These are phyloP conservation scores for Hololepta plana DNA, from an alignment of 2,888 invertebrate species.

Conservation along the genomic window DNA sequence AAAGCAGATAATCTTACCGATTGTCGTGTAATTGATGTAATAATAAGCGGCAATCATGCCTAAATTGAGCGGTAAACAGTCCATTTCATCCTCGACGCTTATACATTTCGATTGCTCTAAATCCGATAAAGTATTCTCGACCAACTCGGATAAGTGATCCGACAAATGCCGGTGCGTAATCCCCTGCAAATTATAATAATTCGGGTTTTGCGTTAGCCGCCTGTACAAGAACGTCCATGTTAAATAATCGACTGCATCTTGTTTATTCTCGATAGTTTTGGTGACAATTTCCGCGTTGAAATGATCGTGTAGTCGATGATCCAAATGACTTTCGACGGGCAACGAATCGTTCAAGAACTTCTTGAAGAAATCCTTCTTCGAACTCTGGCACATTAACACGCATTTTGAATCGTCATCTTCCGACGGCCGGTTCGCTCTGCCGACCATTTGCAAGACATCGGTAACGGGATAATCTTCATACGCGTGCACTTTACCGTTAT, in stretches of 20 bases:
- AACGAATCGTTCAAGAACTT: conserved; percentile 94
- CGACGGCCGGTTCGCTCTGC: conserved; percentile 82
- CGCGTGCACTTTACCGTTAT: conserved; percentile 63
- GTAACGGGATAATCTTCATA: conserved; percentile 98
- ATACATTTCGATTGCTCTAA: conserved; percentile 95
- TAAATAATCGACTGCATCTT: conserved; percentile 97
- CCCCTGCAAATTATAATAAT: conserved; percentile 96
- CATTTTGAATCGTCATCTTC: conserved; percentile 89
- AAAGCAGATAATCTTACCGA: conserved; percentile 38
- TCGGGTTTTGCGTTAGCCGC: conserved; percentile 95
- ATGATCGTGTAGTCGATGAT: conserved; percentile 96
- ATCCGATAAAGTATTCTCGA: conserved; percentile 88
- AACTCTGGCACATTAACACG: conserved; percentile 90
- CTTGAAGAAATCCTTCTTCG: conserved; percentile 97
- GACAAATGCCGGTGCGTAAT: conserved; percentile 93
- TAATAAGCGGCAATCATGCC: conserved; percentile 99
- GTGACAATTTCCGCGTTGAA: conserved; percentile 99
- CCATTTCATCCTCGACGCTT: conserved; percentile 95
- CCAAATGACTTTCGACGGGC: conserved; percentile 94
- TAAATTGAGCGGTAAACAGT: conserved; percentile 87
- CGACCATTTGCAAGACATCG: conserved; percentile 96
- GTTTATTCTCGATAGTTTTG: conserved; percentile 98
- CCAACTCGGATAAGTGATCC: conserved; percentile 94
- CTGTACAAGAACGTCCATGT: conserved; percentile 99
- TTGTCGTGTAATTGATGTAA: conserved; percentile 98